Percentiles rank a stretch among this genome's conserved stretches.
Conservation (phyloP, 2,888 invertebrate genomes). For the Anthophora plumipes region DNA sequence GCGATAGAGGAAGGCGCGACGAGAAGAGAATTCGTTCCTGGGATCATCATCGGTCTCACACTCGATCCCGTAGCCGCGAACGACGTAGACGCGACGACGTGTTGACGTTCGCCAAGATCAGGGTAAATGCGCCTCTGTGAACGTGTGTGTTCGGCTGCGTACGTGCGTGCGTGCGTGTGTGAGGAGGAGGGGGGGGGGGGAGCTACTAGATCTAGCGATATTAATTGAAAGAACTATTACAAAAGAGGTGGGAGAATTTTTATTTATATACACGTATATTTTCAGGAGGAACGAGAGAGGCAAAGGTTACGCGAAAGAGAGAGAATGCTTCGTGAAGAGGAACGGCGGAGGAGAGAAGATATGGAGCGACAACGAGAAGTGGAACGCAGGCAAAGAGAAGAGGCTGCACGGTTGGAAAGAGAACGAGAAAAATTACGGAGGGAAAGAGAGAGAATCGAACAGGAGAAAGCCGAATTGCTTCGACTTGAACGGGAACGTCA, state of each 20-base stretch:
- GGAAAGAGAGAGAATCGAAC: constrained; percentile 94
- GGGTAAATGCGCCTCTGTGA: constrained; percentile 85
- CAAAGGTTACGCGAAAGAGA: constrained; percentile 92
- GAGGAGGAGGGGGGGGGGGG: too few relatives aligned
- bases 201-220: background rate
- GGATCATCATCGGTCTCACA: constrained; percentile 80
- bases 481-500: constrained; percentile 94
- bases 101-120: constrained; percentile 92
- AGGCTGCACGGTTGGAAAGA: constrained; percentile 92
- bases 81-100: constrained; percentile 88
- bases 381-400: constrained; percentile 93
- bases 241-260: background rate
- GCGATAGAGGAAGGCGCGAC: constrained; percentile 80
- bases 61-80: constrained; percentile 83
- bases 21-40: constrained; percentile 83
- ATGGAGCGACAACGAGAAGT: constrained; percentile 91
- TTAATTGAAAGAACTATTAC: background rate
- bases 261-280: constrained; percentile 8
- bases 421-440: constrained; percentile 92
- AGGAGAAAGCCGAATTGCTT: constrained; percentile 94
- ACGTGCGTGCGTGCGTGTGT: background rate
- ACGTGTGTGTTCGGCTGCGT: too few relatives aligned
- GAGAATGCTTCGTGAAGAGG: constrained; percentile 91
- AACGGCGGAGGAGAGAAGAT: constrained; percentile 92
- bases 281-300: constrained; percentile 89